A percentile compares a stretch with the other conserved stretches of the same genome.
Evolutionary conservation across 1,140 invertebrate species (phyloP).

Genomic region (Platorchestia sp.): DNA sequence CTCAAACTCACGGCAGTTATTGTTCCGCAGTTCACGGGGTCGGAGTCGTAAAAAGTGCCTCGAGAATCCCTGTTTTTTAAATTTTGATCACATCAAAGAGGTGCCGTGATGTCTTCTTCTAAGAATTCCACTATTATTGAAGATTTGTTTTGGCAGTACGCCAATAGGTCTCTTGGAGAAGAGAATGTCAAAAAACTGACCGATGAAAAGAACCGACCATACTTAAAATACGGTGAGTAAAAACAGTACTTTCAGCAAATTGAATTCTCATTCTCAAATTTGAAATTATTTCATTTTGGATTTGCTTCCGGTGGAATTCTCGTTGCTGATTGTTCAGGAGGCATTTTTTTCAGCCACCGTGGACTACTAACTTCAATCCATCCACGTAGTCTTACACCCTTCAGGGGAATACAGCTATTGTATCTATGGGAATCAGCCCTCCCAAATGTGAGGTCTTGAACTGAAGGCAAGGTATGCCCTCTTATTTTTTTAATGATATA

Average conservation of each 20-base stretch:
- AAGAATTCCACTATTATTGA: background rate
- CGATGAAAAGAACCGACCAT: background rate
- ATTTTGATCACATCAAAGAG: background rate
- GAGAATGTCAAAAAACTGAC: conserved; percentile 34
- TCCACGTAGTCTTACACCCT: background rate
- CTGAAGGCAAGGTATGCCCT: no score
- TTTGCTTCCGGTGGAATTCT: background rate
- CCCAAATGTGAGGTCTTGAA: no score
- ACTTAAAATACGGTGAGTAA: conserved; percentile 10
- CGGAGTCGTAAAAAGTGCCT: background rate
- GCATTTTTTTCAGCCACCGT: background rate
- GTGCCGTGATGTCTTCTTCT: background rate
- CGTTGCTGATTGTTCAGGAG: background rate
- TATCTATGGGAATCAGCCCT: no score
- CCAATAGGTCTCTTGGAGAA: conserved; percentile 18
- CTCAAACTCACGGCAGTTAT: background rate
- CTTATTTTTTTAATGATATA: no score
- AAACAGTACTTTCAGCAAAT: background rate
- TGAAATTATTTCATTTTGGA: background rate
- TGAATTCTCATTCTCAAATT: background rate
- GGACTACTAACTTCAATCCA: background rate
- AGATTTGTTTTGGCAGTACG: background rate
- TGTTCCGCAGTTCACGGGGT: background rate
- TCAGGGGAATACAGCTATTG: no score
- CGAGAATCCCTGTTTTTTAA: background rate